Evolutionary conservation across 2,888 invertebrate species (phyloP).

Genomic region (Drosophila prolongata): DNA sequence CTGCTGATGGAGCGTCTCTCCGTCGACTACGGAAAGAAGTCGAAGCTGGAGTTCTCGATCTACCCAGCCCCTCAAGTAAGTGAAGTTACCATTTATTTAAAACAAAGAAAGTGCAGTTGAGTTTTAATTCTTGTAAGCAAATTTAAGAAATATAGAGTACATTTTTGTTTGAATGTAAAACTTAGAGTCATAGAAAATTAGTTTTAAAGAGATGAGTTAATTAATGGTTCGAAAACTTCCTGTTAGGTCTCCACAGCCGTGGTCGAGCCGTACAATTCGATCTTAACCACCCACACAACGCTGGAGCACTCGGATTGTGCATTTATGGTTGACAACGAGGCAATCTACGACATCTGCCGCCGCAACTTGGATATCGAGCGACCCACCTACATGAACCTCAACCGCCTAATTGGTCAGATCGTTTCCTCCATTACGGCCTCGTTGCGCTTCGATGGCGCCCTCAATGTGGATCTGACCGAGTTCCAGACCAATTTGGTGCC

Average conservation of each 20-base stretch:
- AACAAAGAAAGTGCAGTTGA: background rate
- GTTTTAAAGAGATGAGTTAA: background rate
- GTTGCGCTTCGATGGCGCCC: constrained; percentile 94
- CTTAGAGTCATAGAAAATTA: background rate
- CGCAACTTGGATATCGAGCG: constrained; percentile 94
- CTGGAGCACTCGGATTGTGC: constrained; percentile 94
- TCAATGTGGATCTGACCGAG: constrained; percentile 96
- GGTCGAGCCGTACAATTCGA: constrained; percentile 96
- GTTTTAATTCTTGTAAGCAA: too few relatives aligned
- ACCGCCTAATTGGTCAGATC: constrained; percentile 94
- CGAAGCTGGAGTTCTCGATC: constrained; percentile 96
- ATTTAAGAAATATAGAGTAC: too few relatives aligned
- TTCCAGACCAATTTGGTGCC: constrained; percentile 97
- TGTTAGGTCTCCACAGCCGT: constrained; percentile 90
- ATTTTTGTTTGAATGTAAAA: too few relatives aligned
- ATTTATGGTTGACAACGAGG: constrained; percentile 97
- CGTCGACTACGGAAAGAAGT: constrained; percentile 97
- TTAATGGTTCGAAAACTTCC: constrained; percentile 11
- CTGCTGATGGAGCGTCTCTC: constrained; percentile 96
- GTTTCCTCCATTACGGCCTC: constrained; percentile 97
- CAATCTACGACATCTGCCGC: constrained; percentile 94
- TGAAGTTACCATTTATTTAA: constrained; percentile 77
- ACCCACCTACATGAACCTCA: constrained; percentile 94
- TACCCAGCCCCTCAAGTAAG: constrained; percentile 96
- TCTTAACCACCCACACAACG: constrained; percentile 96